Base-by-base conservation (phyloP, 2,113 vertebrate genomes). In the Dasyprocta punctata region DNA sequence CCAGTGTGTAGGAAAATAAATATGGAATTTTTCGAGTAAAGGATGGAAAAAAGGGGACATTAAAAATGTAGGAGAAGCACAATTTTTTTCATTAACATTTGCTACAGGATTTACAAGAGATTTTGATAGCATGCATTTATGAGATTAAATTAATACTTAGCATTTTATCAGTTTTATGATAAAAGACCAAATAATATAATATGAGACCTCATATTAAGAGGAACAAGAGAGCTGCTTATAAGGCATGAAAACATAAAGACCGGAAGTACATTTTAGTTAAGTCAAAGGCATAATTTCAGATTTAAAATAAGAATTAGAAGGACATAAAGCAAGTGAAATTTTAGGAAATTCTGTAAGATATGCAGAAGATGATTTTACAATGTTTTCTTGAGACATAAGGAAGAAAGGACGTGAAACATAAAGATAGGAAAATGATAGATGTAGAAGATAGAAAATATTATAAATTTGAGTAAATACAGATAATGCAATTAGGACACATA, bases 251-350 rank as follows among this genome's bases (percentile, higher is more conserved):
- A 93, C 96, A 63, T 84, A 83, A 94, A 91, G 65, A 95, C 11
- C 10, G 26, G 7, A 12, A 41, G 77, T 93, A 54, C 24, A 77
- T 38, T 86, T 96, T 97, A 81, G 94, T 95, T 96, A 75, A 77
- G 93, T 84, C 65, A 84, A 97, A 96, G 94, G 84, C 4, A 14
- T 92, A 88, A 91, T 52, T 78, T 91, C 61, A 89, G 67, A 65
- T 73, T 94, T 96, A 94, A 96, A 86, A 82, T 73, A 10, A 69
- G 49, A 92, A 96, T 86, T 38, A 89, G 69, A 65, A 87, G 63
- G 14, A 78, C 17, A 78, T 7, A 86, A 89, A 49, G n/a, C n/a
- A 84, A 83, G 89, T 81, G 24, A 67, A 49, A 83, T 69, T 90
- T 91, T 84, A 94, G 80, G 36, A 88, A 75, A 80, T 92, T 86